Evolutionary conservation across 2,888 invertebrate species (phyloP).

Genomic region (Carterocephalus palaemon): DNA sequence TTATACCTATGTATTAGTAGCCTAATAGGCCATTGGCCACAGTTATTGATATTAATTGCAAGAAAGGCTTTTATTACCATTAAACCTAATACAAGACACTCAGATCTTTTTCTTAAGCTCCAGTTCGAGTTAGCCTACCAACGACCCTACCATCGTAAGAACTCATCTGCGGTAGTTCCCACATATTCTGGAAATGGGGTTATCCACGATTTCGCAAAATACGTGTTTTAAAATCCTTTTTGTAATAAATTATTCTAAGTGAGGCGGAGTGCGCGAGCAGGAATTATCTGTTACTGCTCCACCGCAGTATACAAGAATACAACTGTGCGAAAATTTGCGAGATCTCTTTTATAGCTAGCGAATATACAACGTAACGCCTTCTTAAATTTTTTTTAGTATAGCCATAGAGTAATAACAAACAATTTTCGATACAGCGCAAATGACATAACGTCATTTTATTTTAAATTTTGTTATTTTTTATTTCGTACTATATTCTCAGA

Average conservation of each 20-base stretch:
- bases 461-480: no score
- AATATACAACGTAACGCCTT: conserved; percentile 7
- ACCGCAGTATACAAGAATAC: conserved; percentile 12
- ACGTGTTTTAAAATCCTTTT: conserved; percentile 72
- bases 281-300: conserved; percentile 50
- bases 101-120: no score
- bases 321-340: neutral
- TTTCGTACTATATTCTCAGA: no score
- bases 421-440: no score
- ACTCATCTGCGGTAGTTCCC: conserved; percentile 66
- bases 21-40: no score
- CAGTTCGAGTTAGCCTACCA: conserved; percentile 9
- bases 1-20: no score
- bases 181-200: conserved; percentile 71
- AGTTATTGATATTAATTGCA: no score
- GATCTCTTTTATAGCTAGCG: neutral
- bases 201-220: conserved; percentile 58
- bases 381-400: conserved; percentile 10
- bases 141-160: conserved; percentile 26
- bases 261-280: conserved; percentile 55
- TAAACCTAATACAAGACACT: no score
- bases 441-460: no score
- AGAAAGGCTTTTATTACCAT: no score
- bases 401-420: no score
- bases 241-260: conserved; percentile 70